Conservation (phyloP, 2,797 vertebrate species). For the Anguilla anguilla region DNA sequence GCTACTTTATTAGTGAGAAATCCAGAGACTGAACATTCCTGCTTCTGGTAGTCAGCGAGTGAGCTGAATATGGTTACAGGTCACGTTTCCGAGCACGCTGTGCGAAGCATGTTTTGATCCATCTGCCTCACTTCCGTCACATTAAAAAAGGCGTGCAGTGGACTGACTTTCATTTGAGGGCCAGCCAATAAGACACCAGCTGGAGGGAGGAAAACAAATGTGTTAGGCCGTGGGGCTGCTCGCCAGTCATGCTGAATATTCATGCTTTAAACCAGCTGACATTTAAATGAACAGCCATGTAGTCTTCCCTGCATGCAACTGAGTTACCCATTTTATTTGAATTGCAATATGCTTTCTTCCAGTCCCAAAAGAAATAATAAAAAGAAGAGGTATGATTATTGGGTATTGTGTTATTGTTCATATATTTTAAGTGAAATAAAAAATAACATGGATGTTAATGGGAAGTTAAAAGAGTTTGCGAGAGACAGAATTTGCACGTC, state of each 20-base stretch:
- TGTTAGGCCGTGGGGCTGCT: background rate
- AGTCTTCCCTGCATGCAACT: background rate
- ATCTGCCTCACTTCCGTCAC: conserved; percentile 36
- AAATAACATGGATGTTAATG: background rate
- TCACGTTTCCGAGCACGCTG: conserved; percentile 34
- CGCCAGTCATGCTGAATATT: conserved; percentile 20
- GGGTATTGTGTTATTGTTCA: background rate
- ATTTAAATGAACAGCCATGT: conserved; percentile 9
- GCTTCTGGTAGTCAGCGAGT: background rate
- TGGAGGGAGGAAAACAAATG: conserved; percentile 22
- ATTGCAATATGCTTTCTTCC: background rate
- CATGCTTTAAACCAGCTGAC: conserved; percentile 10
- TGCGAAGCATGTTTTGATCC: conserved; percentile 31
- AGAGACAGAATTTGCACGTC: background rate
- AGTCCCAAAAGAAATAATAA: background rate
- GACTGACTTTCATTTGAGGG: conserved; percentile 27
- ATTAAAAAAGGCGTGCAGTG: conserved; percentile 21
- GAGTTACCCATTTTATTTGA: background rate
- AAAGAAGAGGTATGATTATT: background rate
- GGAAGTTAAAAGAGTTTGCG: background rate
- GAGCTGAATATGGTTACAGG: background rate
- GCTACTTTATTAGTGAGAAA: background rate
- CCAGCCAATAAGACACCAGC: conserved; percentile 15
- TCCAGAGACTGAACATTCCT: background rate
- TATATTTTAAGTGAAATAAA: background rate